Base-by-base conservation (phyloP, 23 tunicate genomes). In the Halocynthia aurantium region DNA sequence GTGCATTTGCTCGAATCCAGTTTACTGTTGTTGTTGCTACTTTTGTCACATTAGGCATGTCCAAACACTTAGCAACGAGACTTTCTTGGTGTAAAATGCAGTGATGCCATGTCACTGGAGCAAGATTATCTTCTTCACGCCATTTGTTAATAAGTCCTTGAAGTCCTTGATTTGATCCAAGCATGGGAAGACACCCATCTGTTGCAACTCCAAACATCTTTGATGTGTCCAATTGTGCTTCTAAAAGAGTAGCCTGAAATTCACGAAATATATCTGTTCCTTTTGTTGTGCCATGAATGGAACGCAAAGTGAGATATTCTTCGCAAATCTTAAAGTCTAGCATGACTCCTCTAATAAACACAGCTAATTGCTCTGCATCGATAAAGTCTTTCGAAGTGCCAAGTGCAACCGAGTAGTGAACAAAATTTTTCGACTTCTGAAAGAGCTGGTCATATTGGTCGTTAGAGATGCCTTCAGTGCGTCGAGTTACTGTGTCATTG, bases 161-260 rank as follows among this genome's bases (percentile, higher is more conserved):
- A 69, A 49, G 83, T 17, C 82, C 82, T 77, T 83, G 87, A 66
- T 76, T 83, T 76, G 76, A 67, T 53, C 82, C 82, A 66, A 83
- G 76, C 82, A 77, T 67, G 82, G 82, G 67, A 67, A 82, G 76
- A 50, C 82, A 83, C 22, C 87, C 76, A 83, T 77, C 67, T 8
- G 76, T 77, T 74, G 87, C 82, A 69, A 83, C 87, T 83, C 86
- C 76, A 83, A 65, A 67, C 86, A 74, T 50, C 66, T 82, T 82
- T 57, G 62, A 57, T 57, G 12, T 12, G 62, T 57, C 13, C 86
- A 54, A 82, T 61, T 12, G 67, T 73, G 67, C 67, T 82, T 76
- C 86, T 31, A 9, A 10, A 52, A 82, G 61, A 82, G 72, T 62
- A 76, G 81, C 81, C 44, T 75, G 86, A 82, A 76, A 76, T 76